Evolutionary conservation across 2,113 vertebrate species (phyloP), one percentile per base, ranked within the genome.

Genomic region (Natator depressus): DNA sequence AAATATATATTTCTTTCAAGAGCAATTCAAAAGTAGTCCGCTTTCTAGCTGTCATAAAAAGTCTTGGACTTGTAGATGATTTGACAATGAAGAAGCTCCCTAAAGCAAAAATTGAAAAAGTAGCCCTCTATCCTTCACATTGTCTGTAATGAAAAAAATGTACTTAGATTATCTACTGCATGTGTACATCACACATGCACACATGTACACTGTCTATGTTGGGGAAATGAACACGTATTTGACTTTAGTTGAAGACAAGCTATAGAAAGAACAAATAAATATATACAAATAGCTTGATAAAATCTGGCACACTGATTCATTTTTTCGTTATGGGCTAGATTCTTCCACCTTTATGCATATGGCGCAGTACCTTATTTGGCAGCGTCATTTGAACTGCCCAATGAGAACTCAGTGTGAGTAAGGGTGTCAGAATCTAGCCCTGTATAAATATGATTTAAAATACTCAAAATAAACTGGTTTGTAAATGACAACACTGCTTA

Each of bases 31-130:
- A 93, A 29, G 24, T 54, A 51, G 57, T 35, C 84, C 69, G 79
- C 1, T 0, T 42, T 88, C 22, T 89, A 84, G 27, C 83, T 82
- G 35, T 72, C 72, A 50, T 50, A 89, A 78, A 0, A 81, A 35
- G 7, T 86, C 57, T 95, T 84, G 83, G 51, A 82, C 86, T 82
- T 89, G 84, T 17, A 79, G 83, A 19, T 42, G 31, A 89, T 57
- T 59, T 83, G 79, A 22, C 0, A 90, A 79, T n/a, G 79, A 84
- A 84, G 38, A 94, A 85, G 81, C 51, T 42, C 54, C 55, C 38
- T 1, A 4, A 31, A 80, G 27, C 80, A 81, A 79, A 76, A 80
- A 53, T 0, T 0, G 1, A 81, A 78, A 57, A 59, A 50, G 38
- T 3, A 1, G 38, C 27, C 49, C 27, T 20, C 81, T 89, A 55